phyloP scores from a whole-genome alignment of 2,888 invertebrate species.

The Bombyx huttoni region DNA sequence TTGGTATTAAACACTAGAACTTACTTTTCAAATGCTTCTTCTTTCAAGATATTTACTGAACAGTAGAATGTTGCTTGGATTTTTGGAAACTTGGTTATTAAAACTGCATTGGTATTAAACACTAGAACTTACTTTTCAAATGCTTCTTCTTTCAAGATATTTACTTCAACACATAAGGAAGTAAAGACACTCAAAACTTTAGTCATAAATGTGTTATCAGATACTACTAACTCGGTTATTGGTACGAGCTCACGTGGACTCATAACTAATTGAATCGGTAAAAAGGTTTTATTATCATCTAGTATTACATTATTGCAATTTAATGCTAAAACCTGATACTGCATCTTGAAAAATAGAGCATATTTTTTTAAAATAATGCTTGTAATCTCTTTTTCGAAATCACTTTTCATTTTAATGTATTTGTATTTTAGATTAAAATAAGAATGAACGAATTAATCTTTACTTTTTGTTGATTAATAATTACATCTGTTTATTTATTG shows the following conservation, averaged over 20 bases:
- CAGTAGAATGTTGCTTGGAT: too few species aligned
- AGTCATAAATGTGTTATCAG: constrained; percentile 86
- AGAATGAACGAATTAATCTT: constrained; percentile 1
- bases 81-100: neutral
- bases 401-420: constrained; percentile 28
- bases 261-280: constrained; percentile 44
- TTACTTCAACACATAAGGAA: constrained; percentile 84
- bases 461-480: too few species aligned
- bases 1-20: constrained; percentile 4
- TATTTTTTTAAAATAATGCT: constrained; percentile 46
- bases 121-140: constrained; percentile 56
- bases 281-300: constrained; percentile 46
- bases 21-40: constrained; percentile 76
- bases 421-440: constrained; percentile 6
- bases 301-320: constrained; percentile 23
- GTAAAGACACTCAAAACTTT: constrained; percentile 85
- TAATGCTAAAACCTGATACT: constrained; percentile 41
- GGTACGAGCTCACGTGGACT: constrained; percentile 75
- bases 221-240: constrained; percentile 80
- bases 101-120: neutral
- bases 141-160: constrained; percentile 77
- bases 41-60: constrained; percentile 76
- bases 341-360: constrained; percentile 59
- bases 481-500: too few species aligned
- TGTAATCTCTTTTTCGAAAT: constrained; percentile 55